Base-by-base conservation (phyloP, 2,888 invertebrate species). In the Omphaloscelis lunosa region DNA sequence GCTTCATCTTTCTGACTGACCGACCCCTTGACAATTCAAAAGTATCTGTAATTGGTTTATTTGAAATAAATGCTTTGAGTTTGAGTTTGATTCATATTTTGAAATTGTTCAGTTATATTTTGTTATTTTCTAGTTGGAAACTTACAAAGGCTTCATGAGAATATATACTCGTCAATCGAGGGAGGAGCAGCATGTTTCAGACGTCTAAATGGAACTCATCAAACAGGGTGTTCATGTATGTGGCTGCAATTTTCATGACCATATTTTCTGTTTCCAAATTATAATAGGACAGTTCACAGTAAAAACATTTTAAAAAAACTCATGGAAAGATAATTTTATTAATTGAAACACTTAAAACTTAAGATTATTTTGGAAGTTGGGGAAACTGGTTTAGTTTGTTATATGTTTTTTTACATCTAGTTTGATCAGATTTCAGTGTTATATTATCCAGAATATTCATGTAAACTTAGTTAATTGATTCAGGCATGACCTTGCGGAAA, bases 171-270 rank as follows among this genome's bases (percentile, higher is more conserved):
- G 87, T 94, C 97, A 20, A 97, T 99, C 73, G 97, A 97, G 87
- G 98, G 98, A 67, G 97, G 97, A 66, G 97, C 97, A 76, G 98
- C 98, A 72, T 99, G 99, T 96, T 99, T 99, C 92, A 97, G 99
- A 84, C 97, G 99, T 82, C 96, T 99, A 83, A 99, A 99, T 97
- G 99, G 98, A 77, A 99, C 99, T 20, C 99, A 99, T 96, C 99
- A 99, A 95, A 98, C 98, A 87, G 99, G 99, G 80, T 99, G 99
- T 94, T 98, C 98, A 72, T 99, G 99, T 99, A 97, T 97, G 98
- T 97, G 77, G 2, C 51, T 62, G 61, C 3, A 53, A 45, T 7
- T 2, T 67, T 77, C 17, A 59, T 23, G 29, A 48, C 58, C 6
- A 45, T 27, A 41, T 34, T 15, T 58, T 72, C 11, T n/a, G 15